Evolutionary conservation across 64 coral and sea anemone genomes (phyloP).

Genomic region (Pachyseris speciosa): DNA sequence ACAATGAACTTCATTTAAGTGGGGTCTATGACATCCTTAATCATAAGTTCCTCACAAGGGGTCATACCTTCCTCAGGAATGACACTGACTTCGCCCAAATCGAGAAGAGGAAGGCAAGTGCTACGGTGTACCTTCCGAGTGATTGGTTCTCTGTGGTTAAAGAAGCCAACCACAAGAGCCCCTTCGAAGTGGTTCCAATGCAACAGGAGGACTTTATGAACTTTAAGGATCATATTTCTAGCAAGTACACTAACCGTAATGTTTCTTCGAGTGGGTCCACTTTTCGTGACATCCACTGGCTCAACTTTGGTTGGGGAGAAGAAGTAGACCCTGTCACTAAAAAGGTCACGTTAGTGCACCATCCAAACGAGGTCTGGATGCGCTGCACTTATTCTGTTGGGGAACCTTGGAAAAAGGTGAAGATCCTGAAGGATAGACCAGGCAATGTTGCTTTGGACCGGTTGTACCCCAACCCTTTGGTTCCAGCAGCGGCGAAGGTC

Average conservation of each 20-base stretch:
- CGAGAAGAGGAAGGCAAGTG: conserved; percentile 48
- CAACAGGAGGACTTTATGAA: conserved; percentile 3
- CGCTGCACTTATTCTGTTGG: background rate
- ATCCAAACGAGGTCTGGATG: conserved; percentile 40
- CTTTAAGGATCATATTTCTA: background rate
- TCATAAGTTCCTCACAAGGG: conserved; percentile 54
- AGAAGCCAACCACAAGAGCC: background rate
- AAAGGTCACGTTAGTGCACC: background rate
- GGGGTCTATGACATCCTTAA: background rate
- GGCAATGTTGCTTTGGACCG: background rate
- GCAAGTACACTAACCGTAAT: background rate
- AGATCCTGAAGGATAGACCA: background rate
- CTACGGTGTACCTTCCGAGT: background rate
- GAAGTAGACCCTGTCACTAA: background rate
- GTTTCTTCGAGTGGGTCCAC: background rate
- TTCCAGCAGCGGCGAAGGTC: background rate
- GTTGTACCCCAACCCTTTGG: background rate
- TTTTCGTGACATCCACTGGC: background rate
- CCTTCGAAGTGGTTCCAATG: conserved; percentile 16
- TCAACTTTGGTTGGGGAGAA: conserved; percentile 42
- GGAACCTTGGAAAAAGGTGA: conserved; percentile 37
- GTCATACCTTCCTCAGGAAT: conserved; percentile 36
- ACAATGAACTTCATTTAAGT: background rate
- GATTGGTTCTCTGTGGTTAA: conserved; percentile 20
- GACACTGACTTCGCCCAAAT: conserved; percentile 52